Evolutionary conservation across 2,113 vertebrate genomes (phyloP).

Genomic region (Nerophis lumbriciformis): DNA sequence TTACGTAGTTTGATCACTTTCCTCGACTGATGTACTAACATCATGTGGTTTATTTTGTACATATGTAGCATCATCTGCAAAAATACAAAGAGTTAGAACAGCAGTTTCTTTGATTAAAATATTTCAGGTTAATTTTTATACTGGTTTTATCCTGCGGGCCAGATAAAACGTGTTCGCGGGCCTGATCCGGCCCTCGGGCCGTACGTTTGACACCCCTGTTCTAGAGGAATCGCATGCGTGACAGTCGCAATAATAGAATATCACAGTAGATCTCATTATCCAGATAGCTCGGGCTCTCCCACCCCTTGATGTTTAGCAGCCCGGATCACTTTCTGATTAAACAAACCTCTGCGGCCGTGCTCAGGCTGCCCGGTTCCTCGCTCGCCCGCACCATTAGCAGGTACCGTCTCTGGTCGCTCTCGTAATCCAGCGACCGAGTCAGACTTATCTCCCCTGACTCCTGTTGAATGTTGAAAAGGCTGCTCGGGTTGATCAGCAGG

Average conservation of each 20-base stretch:
- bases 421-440: constrained; percentile 78
- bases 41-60: too few relatives aligned
- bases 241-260: constrained; percentile 15
- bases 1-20: too few relatives aligned
- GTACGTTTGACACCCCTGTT: too few relatives aligned
- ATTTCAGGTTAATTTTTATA: too few relatives aligned
- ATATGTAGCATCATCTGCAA: too few relatives aligned
- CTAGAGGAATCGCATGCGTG: constrained; percentile 4
- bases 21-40: too few relatives aligned
- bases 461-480: constrained; percentile 74
- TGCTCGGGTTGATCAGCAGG: constrained; percentile 81
- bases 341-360: constrained; percentile 78
- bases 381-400: constrained; percentile 77
- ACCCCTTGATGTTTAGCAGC: constrained; percentile 2
- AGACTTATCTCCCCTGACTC: constrained; percentile 77
- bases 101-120: too few relatives aligned
- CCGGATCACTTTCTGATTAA: constrained; percentile 7
- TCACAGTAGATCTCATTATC: constrained; percentile 13
- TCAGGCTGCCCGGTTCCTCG: constrained; percentile 71
- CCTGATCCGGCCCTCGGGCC: too few relatives aligned
- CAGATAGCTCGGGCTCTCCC: constrained; percentile 10
- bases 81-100: too few relatives aligned
- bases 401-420: constrained; percentile 78
- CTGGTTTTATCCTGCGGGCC: too few relatives aligned
- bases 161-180: too few relatives aligned